Percentiles rank a stretch among this genome's conserved stretches.
Conservation (phyloP, 2,888 invertebrate species). For the Diplolepis rosae region DNA sequence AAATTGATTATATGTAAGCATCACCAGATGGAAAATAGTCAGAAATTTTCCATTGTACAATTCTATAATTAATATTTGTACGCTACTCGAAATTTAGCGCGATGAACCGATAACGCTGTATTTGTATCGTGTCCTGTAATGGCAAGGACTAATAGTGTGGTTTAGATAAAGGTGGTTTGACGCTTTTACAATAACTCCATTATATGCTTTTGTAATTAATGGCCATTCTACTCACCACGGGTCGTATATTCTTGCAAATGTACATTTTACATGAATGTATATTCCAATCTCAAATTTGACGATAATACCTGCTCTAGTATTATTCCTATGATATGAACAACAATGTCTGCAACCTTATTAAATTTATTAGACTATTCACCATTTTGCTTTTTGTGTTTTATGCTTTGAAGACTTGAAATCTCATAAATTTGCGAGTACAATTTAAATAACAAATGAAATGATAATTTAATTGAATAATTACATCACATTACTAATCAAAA, state of each 20-base stretch:
- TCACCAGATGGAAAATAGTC: no score
- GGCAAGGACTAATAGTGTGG: constrained; percentile 14
- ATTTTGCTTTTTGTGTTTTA: not conserved
- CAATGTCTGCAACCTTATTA: not conserved
- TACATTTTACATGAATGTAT: constrained; percentile 14
- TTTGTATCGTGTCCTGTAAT: not conserved
- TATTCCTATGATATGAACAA: not conserved
- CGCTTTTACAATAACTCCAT: constrained; percentile 53
- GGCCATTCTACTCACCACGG: not conserved
- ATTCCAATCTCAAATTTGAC: constrained; percentile 20
- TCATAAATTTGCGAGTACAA: no score
- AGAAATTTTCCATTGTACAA: constrained; percentile 10
- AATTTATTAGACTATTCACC: not conserved
- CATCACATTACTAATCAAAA: no score
- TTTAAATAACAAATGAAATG: no score
- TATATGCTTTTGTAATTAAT: constrained; percentile 40
- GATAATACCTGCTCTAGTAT: constrained; percentile 1
- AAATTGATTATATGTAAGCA: no score
- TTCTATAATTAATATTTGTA: not conserved
- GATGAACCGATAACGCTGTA: not conserved
- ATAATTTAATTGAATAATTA: no score
- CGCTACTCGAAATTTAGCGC: not conserved
- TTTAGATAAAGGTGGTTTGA: constrained; percentile 16
- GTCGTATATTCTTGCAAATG: constrained; percentile 13
- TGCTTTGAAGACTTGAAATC: no score